Evolutionary conservation across 1,140 invertebrate genomes (phyloP), one percentile per base, ranked within the genome.

Genomic region (Diabrotica virgifera): DNA sequence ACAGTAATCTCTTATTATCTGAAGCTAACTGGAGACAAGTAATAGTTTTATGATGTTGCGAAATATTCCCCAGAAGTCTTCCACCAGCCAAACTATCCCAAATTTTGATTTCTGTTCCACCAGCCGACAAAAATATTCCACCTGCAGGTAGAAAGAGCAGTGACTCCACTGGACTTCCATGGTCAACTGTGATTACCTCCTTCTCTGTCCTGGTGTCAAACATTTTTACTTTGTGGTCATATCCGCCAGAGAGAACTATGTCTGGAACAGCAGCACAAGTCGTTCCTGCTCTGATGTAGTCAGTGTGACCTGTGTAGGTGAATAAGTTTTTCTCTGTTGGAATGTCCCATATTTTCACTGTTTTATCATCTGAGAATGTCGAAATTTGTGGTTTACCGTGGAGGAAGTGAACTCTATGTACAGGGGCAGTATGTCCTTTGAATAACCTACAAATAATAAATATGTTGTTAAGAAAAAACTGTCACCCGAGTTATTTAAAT

Each of bases 331-430:
- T 86, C 79, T 96, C 93, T 72, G 85, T 91, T 5, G 91, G 83
- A 74, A 98, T 90, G 76, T 98, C 95, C 94, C 95, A 98, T 8
- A 97, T 68, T 66, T 84, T 83, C 6, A 93, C 86, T n/a, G 88
- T 85, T 80, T 95, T 96, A 78, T 99, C 96, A 82, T 99, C 96
- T 6, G 94, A 94, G 78, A 94, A 97, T 73, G 95, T 96, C 6
- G 91, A 84, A 37, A 98, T 83, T 62, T 91, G 89, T 37, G 88
- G 79, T 73, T 91, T 88, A 76, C 92, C 89, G 38, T 85, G 81
- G 11, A 93, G 86, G 72, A 98, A 98, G 75, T 86, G 89, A 67
- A 90, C 89, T 50, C 94, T 84, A 78, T 96, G 94, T 1, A 96
- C 91, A 46, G 77, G 60, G n/a, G 75, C 82, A 64, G 75, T 78